These are phyloP conservation scores for Pseudorhiza aurosa DNA, from an alignment of 30 jellyfish, hydroid and myxozoan genomes.

Conservation along the genomic window DNA sequence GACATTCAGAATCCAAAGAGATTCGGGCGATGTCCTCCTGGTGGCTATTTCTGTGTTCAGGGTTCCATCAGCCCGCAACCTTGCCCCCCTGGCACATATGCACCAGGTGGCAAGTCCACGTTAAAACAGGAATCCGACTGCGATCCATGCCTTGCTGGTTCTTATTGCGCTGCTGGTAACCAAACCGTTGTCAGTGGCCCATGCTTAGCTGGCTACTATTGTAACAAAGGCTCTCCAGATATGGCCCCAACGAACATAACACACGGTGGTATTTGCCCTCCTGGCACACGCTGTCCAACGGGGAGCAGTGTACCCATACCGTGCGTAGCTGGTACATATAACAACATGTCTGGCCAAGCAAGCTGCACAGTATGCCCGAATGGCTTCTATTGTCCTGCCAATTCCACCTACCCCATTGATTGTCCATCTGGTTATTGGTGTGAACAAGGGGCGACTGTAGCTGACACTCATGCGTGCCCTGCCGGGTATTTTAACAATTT, in stretches of 20 bases:
- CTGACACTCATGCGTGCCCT: conserved; percentile 84
- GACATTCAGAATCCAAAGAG: conserved; percentile 58
- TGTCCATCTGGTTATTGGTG: conserved; percentile 99
- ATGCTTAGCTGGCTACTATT: conserved; percentile 90
- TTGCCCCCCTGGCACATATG: conserved; percentile 96
- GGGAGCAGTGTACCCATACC: conserved; percentile 89
- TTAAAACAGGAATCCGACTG: conserved; percentile 80
- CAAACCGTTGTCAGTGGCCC: conserved; percentile 81
- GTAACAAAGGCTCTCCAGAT: conserved; percentile 93
- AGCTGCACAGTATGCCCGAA: conserved; percentile 80
- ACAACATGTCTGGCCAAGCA: conserved; percentile 84
- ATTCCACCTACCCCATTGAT: conserved; percentile 71
- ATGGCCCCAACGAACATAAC: conserved; percentile 74
- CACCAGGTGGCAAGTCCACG: conserved; percentile 63
- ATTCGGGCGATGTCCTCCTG: conserved; percentile 94
- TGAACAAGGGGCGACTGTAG: conserved; percentile 68
- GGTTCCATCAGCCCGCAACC: conserved; percentile 90
- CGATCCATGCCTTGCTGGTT: conserved; percentile 86
- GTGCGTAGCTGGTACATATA: conserved; percentile 92
- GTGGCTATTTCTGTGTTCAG: conserved; percentile 92
- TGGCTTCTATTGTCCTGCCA: conserved; percentile 92
- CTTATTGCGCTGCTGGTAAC: conserved; percentile 91
- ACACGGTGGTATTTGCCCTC: conserved; percentile 95
- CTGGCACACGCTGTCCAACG: conserved; percentile 91
- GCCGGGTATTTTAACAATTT: conserved; percentile 87